Evolutionary conservation across 2,113 vertebrate genomes (phyloP).

Genomic region (Rhinopomastus cyanomelas): DNA sequence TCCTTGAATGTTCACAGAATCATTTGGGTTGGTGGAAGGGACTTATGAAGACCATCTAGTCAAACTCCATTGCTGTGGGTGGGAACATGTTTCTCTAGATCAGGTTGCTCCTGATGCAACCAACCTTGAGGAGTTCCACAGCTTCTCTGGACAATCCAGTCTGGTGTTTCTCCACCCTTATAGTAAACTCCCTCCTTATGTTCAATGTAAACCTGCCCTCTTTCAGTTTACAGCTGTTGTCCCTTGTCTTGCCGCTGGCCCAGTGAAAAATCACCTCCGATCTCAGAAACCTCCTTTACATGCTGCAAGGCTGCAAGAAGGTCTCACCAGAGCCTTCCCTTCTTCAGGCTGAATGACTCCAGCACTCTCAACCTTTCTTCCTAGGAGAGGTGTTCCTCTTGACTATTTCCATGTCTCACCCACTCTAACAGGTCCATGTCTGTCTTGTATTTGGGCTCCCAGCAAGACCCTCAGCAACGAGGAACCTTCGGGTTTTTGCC

Average conservation of each 20-base stretch:
- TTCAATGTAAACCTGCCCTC: too few relatives aligned
- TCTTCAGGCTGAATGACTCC: neutral
- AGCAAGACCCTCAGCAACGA: neutral
- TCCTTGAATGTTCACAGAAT: neutral
- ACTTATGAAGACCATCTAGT: neutral
- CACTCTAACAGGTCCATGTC: neutral
- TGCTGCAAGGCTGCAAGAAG: neutral
- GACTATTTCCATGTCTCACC: neutral
- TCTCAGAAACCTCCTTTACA: too few relatives aligned
- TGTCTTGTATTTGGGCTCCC: neutral
- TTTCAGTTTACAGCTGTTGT: too few relatives aligned
- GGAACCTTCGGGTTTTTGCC: neutral
- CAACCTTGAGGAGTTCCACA: too few relatives aligned
- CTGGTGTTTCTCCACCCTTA: too few relatives aligned
- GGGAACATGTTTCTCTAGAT: too few relatives aligned
- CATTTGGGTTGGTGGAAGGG: neutral
- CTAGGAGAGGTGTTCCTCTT: neutral
- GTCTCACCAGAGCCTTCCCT: neutral
- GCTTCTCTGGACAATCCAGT: too few relatives aligned
- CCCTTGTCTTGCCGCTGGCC: too few relatives aligned
- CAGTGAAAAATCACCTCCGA: too few relatives aligned
- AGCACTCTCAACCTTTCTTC: neutral
- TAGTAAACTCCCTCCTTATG: too few relatives aligned
- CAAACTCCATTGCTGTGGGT: neutral
- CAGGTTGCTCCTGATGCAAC: too few relatives aligned